Base-by-base conservation (phyloP, 2,888 invertebrate genomes). In the Alentia gelatinosa region DNA sequence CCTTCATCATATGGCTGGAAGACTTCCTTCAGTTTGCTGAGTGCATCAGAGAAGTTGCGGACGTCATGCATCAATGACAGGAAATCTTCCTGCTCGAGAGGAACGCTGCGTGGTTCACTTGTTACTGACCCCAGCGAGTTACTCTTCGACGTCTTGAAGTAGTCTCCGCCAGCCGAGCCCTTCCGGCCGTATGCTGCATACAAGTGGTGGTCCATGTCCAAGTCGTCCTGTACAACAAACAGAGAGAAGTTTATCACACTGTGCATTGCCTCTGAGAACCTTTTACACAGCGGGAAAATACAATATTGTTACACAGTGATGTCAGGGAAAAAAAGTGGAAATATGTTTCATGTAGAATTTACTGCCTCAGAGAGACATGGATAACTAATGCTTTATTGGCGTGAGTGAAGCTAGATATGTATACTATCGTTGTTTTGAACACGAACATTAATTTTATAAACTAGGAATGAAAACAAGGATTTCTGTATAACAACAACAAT, bases 71-170 rank as follows among this genome's bases (percentile, higher is more conserved):
- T 96, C 37, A 97, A 95, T 9, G 95, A 95, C 42, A 96, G 95
- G 89, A 97, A 96, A 92, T 96, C 96, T 92, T 96, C 96, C 92
- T 96, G 96, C 92, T 96, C 96, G 89, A 96, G 95, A 42, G 95
- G 92, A 88, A 94, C 94, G 74, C 93, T 92, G 26, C 93, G 94
- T 33, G 95, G 95, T 47, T 96, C 96, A 88, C 95, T 95, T 91
- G 96, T 96, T 47, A 96, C 94, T 92, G 96, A 95, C 89, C 95
- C 95, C 93, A 96, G 93, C 39, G 95, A 95, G 91, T 95, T 94
- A 91, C 93, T 93, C 89, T 93, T 93, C 3, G 91, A 42, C n/a
- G 63, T 30, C 89, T 89, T 89, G 35, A 89, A 3, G 33, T 19
- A 0, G 15, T 26, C 30, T n/a, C 12, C 7, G 30, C 86, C 50